Conservation (phyloP, 2,888 invertebrate genomes). For the Trilocha varians region DNA sequence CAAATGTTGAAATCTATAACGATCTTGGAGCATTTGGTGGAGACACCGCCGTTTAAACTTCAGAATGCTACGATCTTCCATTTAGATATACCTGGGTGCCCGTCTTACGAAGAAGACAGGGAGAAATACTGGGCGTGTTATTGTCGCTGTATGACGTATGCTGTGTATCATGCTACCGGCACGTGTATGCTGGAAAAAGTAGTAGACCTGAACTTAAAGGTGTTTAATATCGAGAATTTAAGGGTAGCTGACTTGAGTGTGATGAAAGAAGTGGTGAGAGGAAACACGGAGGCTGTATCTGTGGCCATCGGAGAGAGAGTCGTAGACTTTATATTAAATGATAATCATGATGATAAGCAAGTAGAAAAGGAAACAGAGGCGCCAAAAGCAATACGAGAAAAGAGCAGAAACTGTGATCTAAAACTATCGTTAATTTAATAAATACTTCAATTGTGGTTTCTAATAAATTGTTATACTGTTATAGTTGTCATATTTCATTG, state of each 20-base stretch:
- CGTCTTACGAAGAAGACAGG: slow-evolving; percentile 10
- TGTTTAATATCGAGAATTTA: slow-evolving; percentile 29
- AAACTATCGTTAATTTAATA: too few relatives aligned
- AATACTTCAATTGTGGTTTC: too few relatives aligned
- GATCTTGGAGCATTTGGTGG: slow-evolving; percentile 29
- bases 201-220: slow-evolving; percentile 33
- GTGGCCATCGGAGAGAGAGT: slow-evolving; percentile 43
- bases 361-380: too few relatives aligned
- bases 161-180: slow-evolving; percentile 40
- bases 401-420: too few relatives aligned
- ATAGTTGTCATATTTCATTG: too few relatives aligned
- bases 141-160: slow-evolving; percentile 36
- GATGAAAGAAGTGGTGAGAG: slow-evolving; percentile 30
- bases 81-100: slow-evolving; percentile 29
- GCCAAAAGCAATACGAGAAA: too few relatives aligned
- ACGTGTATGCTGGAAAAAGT: slow-evolving; percentile 34
- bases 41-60: slow-evolving; percentile 18
- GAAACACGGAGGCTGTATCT: slow-evolving; percentile 37
- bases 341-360: too few relatives aligned
- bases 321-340: slow-evolving; percentile 31
- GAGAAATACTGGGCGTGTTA: slow-evolving; percentile 41
- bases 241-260: slow-evolving; percentile 38
- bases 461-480: too few relatives aligned
- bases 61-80: slow-evolving; percentile 25
- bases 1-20: slow-evolving; percentile 29